Percentiles rank a stretch among this genome's conserved stretches.
phyloP scores from a whole-genome alignment of 2,113 vertebrate genomes.

The Lagenorhynchus albirostris region DNA sequence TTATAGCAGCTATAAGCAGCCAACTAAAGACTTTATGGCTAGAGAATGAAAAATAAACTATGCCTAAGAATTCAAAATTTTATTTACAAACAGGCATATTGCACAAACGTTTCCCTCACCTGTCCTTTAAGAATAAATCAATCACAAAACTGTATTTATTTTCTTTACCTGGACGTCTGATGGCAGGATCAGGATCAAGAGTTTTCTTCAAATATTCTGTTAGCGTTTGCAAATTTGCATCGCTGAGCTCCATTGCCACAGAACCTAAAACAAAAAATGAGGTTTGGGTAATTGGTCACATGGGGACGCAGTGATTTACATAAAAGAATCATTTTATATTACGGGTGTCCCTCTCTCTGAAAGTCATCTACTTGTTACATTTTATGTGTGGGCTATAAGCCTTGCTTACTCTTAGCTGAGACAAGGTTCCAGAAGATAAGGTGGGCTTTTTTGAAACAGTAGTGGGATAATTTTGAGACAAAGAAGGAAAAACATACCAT shows the following conservation, averaged over 20 bases:
- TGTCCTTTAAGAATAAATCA: constrained; percentile 33
- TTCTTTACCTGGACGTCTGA: constrained; percentile 94
- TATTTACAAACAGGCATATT: neutral
- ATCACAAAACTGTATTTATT: neutral
- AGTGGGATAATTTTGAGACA: neutral
- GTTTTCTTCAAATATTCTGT: constrained; percentile 97
- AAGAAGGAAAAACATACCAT: neutral
- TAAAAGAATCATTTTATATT: neutral
- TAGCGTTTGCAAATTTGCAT: constrained; percentile 94
- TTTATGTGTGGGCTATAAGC: neutral
- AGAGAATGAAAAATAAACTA: constrained; percentile 24
- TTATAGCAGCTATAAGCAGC: neutral
- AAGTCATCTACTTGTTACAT: neutral
- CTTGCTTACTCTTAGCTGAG: neutral
- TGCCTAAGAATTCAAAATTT: neutral
- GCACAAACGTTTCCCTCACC: neutral
- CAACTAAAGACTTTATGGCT: neutral
- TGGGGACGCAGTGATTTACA: neutral
- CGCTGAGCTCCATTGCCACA: constrained; percentile 94
- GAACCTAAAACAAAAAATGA: constrained; percentile 72
- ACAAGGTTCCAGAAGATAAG: neutral
- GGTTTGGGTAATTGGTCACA: neutral
- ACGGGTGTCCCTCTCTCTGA: neutral
- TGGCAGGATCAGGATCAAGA: constrained; percentile 93
- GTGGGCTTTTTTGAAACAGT: neutral